A percentile compares a stretch with the other conserved stretches of the same genome.
Evolutionary conservation across 2,113 vertebrate species (phyloP).

Genomic region (Mormyrus iriodes): DNA sequence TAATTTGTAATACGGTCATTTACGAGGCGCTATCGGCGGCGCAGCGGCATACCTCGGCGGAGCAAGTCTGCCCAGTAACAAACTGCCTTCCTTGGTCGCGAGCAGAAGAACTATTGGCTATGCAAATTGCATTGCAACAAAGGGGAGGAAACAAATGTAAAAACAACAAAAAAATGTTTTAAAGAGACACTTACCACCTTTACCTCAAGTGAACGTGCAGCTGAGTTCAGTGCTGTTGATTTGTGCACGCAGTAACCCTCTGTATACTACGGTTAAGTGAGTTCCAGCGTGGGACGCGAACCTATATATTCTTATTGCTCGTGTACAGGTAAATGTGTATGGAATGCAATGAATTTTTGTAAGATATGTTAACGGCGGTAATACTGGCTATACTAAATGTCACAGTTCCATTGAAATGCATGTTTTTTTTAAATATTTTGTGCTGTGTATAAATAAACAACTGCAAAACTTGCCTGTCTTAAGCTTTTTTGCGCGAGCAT

Average conservation of each 20-base stretch:
- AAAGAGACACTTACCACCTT: slow-evolving; percentile 65
- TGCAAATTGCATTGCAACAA: slow-evolving; percentile 71
- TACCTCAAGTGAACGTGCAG: slow-evolving; percentile 23
- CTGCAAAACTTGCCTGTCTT: neutral
- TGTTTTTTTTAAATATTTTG: neutral
- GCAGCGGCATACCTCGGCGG: slow-evolving; percentile 15
- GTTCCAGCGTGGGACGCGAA: neutral
- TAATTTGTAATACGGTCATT: slow-evolving; percentile 2
- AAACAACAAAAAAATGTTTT: slow-evolving; percentile 52
- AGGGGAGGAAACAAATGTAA: slow-evolving; percentile 66
- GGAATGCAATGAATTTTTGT: neutral
- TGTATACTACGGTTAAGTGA: neutral
- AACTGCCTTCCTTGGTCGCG: slow-evolving; percentile 69
- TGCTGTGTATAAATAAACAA: neutral
- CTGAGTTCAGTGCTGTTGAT: neutral
- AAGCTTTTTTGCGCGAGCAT: neutral
- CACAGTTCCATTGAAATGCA: too few species aligned
- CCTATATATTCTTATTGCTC: neutral
- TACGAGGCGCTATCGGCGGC: slow-evolving; percentile 4
- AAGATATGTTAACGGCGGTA: neutral
- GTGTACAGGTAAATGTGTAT: neutral
- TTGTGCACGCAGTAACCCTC: neutral
- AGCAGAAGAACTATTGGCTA: slow-evolving; percentile 87
- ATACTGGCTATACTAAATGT: too few species aligned
- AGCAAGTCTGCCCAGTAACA: slow-evolving; percentile 91